A percentile compares a stretch with the other conserved stretches of the same genome.
Evolutionary conservation across 2,113 vertebrate species (phyloP).

Genomic region (Salvator merianae): DNA sequence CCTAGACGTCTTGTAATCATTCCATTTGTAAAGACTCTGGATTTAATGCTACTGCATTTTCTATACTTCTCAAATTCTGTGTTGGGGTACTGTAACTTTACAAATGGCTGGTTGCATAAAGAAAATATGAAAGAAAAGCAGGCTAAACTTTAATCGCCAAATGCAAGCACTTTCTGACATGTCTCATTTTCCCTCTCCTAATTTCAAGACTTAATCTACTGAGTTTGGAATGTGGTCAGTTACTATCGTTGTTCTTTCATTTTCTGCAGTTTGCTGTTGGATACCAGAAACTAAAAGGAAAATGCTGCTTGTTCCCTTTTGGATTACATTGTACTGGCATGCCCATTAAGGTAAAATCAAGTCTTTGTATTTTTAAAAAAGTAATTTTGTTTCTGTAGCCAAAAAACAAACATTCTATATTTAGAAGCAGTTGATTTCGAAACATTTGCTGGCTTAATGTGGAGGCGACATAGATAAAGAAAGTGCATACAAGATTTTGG

Average conservation of each 20-base stretch:
- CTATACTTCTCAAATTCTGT: not conserved
- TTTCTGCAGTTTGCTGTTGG: conserved; percentile 85
- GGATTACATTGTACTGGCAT: conserved; percentile 98
- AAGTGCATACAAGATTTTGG: not conserved
- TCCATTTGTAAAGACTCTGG: not conserved
- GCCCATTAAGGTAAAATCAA: conserved; percentile 92
- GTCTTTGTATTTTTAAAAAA: not conserved
- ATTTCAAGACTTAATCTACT: not conserved
- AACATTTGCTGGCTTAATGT: not conserved
- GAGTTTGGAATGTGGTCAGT: too few species aligned
- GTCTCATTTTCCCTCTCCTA: not conserved
- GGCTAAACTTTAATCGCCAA: not conserved
- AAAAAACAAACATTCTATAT: not conserved
- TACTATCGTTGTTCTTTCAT: conserved; percentile 28
- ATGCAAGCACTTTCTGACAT: not conserved
- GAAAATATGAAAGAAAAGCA: not conserved
- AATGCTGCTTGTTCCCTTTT: conserved; percentile 91
- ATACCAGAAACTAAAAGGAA: conserved; percentile 93
- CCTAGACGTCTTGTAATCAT: not conserved
- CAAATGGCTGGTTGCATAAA: not conserved
- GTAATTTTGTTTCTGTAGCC: not conserved
- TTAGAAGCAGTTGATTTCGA: not conserved
- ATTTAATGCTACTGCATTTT: not conserved
- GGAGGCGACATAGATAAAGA: not conserved
- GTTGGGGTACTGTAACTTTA: not conserved